phyloP scores from a whole-genome alignment of 2,888 invertebrate species.

The Drepanosiphum platanoidis region DNA sequence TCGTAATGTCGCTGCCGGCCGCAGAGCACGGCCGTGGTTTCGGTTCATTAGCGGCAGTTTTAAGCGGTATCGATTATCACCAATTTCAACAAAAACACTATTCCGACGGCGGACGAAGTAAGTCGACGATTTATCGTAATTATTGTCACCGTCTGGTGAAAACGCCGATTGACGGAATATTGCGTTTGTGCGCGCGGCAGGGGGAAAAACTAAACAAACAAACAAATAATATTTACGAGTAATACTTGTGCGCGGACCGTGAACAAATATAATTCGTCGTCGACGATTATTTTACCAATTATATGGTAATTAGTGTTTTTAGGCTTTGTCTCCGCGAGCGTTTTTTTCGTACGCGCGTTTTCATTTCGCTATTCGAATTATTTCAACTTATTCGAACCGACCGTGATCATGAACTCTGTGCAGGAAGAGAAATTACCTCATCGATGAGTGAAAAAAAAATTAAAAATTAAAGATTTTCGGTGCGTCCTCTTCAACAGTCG shows the following conservation, averaged over 20 bases:
- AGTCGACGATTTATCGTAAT: not conserved
- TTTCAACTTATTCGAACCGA: no score
- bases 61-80: conserved; percentile 39
- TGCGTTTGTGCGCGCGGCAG: no score
- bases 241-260: not conserved
- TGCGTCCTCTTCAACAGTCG: no score
- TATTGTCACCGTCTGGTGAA: not conserved
- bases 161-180: not conserved
- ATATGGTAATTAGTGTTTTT: no score
- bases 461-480: no score
- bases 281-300: no score
- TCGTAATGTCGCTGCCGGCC: conserved; percentile 63
- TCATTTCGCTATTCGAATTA: no score
- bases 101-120: not conserved
- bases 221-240: not conserved
- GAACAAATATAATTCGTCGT: not conserved
- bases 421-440: no score
- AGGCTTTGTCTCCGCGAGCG: no score
- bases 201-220: not conserved
- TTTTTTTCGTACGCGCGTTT: no score
- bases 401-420: no score
- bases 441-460: no score
- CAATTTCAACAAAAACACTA: conserved; percentile 28
- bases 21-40: conserved; percentile 45
- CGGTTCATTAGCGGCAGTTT: conserved; percentile 47